phyloP scores from a whole-genome alignment of 2,797 vertebrate species.

The Chiroxiphia lanceolata region DNA sequence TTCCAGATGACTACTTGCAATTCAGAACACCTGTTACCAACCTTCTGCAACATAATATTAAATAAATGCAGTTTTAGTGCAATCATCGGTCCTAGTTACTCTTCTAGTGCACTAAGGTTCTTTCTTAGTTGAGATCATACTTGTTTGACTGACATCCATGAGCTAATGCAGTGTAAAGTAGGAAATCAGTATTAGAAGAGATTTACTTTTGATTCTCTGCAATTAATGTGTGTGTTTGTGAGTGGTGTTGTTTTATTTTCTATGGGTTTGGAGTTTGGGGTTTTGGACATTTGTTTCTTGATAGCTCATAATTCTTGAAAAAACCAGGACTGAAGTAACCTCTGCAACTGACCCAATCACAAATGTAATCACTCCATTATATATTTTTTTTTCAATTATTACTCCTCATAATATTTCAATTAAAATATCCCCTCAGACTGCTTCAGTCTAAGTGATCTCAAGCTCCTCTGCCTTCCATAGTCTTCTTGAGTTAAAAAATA shows the following conservation, averaged over 20 bases:
- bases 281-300: background rate
- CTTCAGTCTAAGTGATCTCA: constrained; percentile 60
- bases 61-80: background rate
- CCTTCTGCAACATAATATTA: background rate
- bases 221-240: background rate
- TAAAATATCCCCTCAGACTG: constrained; percentile 54
- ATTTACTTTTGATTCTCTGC: background rate
- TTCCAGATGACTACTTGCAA: background rate
- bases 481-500: constrained; percentile 80
- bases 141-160: background rate
- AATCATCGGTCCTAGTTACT: background rate
- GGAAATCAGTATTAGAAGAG: background rate
- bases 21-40: background rate
- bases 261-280: background rate
- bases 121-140: background rate
- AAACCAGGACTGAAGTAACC: background rate
- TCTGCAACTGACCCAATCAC: background rate
- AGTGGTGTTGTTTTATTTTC: background rate
- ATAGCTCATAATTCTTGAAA: background rate
- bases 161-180: background rate
- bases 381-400: background rate
- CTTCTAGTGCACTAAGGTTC: background rate
- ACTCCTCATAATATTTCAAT: constrained; percentile 42
- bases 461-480: constrained; percentile 45
- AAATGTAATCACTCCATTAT: constrained; percentile 4